Conservation (phyloP, 2,113 vertebrate genomes). For the Polyodon spathula region DNA sequence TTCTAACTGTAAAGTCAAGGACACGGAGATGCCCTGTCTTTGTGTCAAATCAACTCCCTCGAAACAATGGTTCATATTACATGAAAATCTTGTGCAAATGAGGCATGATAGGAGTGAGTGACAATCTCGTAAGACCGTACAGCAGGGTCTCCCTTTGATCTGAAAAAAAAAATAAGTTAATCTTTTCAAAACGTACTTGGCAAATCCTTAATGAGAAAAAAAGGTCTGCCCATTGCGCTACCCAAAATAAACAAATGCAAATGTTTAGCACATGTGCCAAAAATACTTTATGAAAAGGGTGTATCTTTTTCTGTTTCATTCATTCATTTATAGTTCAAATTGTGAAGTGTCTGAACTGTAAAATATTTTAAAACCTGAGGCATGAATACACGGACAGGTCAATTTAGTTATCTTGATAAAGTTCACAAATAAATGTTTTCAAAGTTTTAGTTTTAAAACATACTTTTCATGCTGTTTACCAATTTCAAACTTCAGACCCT, state of each 20-base stretch:
- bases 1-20: constrained; percentile 29
- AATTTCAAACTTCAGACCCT: no score
- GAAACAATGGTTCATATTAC: constrained; percentile 77
- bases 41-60: constrained; percentile 62
- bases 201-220: constrained; percentile 53
- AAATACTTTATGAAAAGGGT: no score
- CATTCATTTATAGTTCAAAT: no score
- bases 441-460: no score
- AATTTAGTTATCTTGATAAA: constrained; percentile 29
- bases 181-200: constrained; percentile 58
- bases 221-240: constrained; percentile 10
- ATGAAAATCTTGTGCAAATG: constrained; percentile 73
- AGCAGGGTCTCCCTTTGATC: constrained; percentile 79
- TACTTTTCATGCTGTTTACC: no score
- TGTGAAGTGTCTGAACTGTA: no score
- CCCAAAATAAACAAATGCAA: constrained; percentile 30
- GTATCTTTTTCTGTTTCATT: no score
- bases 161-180: constrained; percentile 69
- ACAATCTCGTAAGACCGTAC: constrained; percentile 68
- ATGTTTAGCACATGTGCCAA: constrained; percentile 20
- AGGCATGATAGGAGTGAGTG: constrained; percentile 68
- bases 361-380: no score
- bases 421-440: constrained; percentile 11
- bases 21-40: constrained; percentile 46
- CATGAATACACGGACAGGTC: no score